These are phyloP conservation scores for Cydia amplana DNA, from an alignment of 1,140 invertebrate genomes.

Conservation along the genomic window DNA sequence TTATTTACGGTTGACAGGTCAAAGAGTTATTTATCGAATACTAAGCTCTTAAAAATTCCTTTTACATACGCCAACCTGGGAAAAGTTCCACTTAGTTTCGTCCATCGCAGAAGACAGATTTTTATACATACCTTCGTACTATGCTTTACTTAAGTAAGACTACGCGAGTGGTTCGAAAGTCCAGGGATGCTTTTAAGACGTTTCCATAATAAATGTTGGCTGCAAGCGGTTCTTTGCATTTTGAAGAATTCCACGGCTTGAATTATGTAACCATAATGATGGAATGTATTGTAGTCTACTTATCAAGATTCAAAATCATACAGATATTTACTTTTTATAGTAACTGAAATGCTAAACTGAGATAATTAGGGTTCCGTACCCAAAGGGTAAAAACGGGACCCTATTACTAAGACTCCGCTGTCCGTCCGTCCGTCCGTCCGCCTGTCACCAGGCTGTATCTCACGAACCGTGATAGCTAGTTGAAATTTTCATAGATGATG, in stretches of 20 bases:
- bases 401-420: too few relatives aligned
- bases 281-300: neutral
- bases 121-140: slow-evolving; percentile 34
- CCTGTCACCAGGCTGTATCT: too few relatives aligned
- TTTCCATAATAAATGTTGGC: slow-evolving; percentile 70
- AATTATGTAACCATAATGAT: neutral
- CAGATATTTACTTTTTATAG: too few relatives aligned
- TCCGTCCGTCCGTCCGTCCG: too few relatives aligned
- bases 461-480: too few relatives aligned
- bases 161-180: slow-evolving; percentile 67
- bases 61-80: slow-evolving; percentile 71
- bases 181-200: slow-evolving; percentile 68
- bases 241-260: slow-evolving; percentile 38
- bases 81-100: slow-evolving; percentile 76
- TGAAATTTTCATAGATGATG: too few relatives aligned
- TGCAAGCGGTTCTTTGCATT: slow-evolving; percentile 46
- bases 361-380: too few relatives aligned
- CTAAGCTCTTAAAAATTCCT: slow-evolving; percentile 73
- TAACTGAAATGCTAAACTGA: too few relatives aligned
- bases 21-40: slow-evolving; percentile 59
- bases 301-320: neutral
- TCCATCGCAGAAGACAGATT: slow-evolving; percentile 47
- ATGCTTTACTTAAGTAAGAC: slow-evolving; percentile 53
- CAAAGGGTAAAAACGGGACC: too few relatives aligned
- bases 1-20: slow-evolving; percentile 39